These are phyloP conservation scores for Pocota personata DNA, from an alignment of 2,888 invertebrate species.

Conservation along the genomic window DNA sequence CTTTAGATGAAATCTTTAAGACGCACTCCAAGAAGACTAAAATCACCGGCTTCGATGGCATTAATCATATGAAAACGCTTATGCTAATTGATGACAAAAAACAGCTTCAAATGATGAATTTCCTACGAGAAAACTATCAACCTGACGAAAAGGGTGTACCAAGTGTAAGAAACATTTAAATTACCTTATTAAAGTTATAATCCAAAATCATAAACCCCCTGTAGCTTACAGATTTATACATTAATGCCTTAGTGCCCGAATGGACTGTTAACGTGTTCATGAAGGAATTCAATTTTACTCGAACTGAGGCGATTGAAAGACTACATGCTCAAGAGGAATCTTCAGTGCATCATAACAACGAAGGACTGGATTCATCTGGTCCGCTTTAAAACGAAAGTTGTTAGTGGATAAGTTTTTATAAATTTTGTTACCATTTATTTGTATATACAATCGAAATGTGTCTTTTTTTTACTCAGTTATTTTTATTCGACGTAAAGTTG, in stretches of 20 bases:
- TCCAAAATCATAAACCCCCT: constrained; percentile 21
- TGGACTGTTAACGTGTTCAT: constrained; percentile 79
- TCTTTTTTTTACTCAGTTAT: background rate
- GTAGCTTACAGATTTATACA: constrained; percentile 77
- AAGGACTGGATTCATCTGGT: constrained; percentile 12
- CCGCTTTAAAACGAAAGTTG: constrained; percentile 4
- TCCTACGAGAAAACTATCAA: constrained; percentile 57
- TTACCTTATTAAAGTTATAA: background rate
- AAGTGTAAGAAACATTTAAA: constrained; percentile 37
- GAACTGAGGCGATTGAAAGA: constrained; percentile 77
- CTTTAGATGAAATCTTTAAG: constrained; percentile 74
- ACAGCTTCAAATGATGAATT: constrained; percentile 76
- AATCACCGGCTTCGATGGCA: constrained; percentile 66
- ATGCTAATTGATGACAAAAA: constrained; percentile 75
- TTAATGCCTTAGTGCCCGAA: constrained; percentile 79
- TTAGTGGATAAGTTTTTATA: background rate
- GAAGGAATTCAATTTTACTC: constrained; percentile 77
- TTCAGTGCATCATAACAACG: constrained; percentile 68
- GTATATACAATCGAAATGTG: background rate
- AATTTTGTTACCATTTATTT: background rate
- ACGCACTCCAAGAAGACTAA: constrained; percentile 69
- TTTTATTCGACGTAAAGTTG: constrained; percentile 54
- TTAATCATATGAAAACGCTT: constrained; percentile 76
- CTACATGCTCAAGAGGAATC: constrained; percentile 77
- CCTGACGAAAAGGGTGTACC: constrained; percentile 60